Conservation (phyloP, 2,888 invertebrate species). For the Cataglyphis altisquamis region DNA sequence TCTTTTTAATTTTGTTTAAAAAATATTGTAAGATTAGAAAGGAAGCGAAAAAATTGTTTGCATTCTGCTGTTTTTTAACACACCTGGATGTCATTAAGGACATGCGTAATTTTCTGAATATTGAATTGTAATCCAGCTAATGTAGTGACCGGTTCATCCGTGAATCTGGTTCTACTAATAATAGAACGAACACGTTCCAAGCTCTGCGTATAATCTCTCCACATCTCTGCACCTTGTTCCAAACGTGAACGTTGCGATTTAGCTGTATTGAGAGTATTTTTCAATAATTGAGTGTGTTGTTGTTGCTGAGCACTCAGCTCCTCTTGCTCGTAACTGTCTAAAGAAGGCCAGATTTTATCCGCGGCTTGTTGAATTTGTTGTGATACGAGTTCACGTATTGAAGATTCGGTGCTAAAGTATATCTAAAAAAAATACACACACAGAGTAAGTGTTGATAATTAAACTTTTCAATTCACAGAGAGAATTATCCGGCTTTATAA, state of each 20-base stretch:
- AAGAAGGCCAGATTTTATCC: slow-evolving; percentile 95
- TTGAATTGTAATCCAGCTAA: slow-evolving; percentile 94
- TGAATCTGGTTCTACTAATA: slow-evolving; percentile 91
- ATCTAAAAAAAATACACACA: slow-evolving; percentile 83
- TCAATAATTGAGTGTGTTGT: slow-evolving; percentile 92
- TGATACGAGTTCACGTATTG: slow-evolving; percentile 93
- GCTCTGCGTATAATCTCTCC: slow-evolving; percentile 94
- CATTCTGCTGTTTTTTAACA: slow-evolving; percentile 17
- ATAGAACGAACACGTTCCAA: slow-evolving; percentile 93
- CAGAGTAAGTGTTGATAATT: background rate
- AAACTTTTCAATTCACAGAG: background rate
- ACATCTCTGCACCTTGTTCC: slow-evolving; percentile 94
- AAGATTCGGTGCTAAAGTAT: slow-evolving; percentile 93
- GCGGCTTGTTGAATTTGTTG: slow-evolving; percentile 94
- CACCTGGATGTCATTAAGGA: slow-evolving; percentile 88
- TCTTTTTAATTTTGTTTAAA: background rate
- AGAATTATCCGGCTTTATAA: background rate
- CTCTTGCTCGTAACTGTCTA: slow-evolving; percentile 93
- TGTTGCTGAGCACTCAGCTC: slow-evolving; percentile 94
- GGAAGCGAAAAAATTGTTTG: background rate
- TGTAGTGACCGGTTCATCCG: slow-evolving; percentile 93
- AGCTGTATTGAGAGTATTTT: slow-evolving; percentile 94
- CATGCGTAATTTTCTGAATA: slow-evolving; percentile 93
- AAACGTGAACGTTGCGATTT: slow-evolving; percentile 93
- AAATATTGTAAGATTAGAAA: background rate